A percentile compares a stretch with the other conserved stretches of the same genome.
Evolutionary conservation across 2,888 invertebrate species (phyloP).

Genomic region (Xylota sylvarum): DNA sequence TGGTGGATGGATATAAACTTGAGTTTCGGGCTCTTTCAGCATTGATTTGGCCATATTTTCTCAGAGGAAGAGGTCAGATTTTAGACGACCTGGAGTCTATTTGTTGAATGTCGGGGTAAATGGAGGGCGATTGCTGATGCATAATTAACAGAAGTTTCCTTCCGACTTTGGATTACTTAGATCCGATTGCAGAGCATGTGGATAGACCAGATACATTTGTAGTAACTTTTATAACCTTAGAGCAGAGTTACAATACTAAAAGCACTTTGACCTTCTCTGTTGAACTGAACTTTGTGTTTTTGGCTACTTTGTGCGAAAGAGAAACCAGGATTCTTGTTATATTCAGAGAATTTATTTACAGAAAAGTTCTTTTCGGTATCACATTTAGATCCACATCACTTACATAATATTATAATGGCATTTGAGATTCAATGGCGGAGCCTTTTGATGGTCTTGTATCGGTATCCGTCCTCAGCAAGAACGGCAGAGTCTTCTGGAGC

Average conservation of each 20-base stretch:
- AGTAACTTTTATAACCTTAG: not conserved
- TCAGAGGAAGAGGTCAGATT: conserved; percentile 13
- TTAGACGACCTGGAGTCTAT: conserved; percentile 23
- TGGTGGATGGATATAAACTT: conserved; percentile 15
- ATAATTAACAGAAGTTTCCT: conserved; percentile 12
- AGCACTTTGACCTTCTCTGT: not conserved
- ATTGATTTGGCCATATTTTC: conserved; percentile 39
- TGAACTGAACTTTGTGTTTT: not conserved
- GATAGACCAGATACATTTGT: not conserved
- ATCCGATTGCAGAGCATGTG: conserved; percentile 8
- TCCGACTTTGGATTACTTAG: conserved; percentile 1
- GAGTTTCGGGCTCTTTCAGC: conserved; percentile 16
- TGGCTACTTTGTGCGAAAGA: not conserved
- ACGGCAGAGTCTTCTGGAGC: conserved; percentile 7
- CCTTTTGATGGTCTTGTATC: conserved; percentile 42
- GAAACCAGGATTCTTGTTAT: not conserved
- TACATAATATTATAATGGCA: conserved; percentile 20
- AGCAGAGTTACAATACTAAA: not conserved
- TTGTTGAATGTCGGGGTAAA: conserved; percentile 2
- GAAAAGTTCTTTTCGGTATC: conserved; percentile 10
- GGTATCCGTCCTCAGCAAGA: conserved; percentile 42
- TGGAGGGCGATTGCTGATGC: not conserved
- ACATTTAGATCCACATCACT: conserved; percentile 20
- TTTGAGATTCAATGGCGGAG: conserved; percentile 20
- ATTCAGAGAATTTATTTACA: conserved; percentile 26